Evolutionary conservation across 1,140 invertebrate genomes (phyloP), one percentile per base, ranked within the genome.

Genomic region (Dendrolimus kikuchii): DNA sequence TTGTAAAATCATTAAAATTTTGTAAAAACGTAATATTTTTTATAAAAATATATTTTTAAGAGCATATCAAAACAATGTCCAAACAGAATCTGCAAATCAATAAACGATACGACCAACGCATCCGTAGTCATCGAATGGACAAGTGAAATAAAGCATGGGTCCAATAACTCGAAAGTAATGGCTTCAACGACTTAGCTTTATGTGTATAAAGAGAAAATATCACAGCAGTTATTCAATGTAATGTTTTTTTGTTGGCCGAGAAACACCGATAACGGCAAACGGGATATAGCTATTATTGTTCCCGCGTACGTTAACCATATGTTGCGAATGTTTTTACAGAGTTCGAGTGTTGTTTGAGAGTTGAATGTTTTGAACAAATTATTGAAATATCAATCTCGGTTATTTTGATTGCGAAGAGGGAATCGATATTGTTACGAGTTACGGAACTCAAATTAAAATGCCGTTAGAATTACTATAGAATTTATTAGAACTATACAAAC

Each of bases 151-250:
- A 50, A 23, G 45, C 44, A 9, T 37, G 51, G 52, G 54, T 43
- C 57, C 58, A 60, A 70, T 67, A 70, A 66, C 55, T 70, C 66
- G 54, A 46, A 43, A 49, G 59, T 70, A 70, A 70, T 67, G 61
- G 59, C 48, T 41, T 48, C 49, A 55, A 51, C 64, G 50, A 44
- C 57, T 69, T 59, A 53, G 38, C 57, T 60, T 46, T 51, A 53
- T 48, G 54, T 54, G 57, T 53, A 60, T 60, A 62, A 62, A 59
- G 52, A 51, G 45, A 51, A 55, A 66, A 63, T 62, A 64, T 66
- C 53, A 55, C 43, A 38, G 51, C 49, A 58, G 55, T 60, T 66
- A 56, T 57, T 66, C 66, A 62, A 64, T 57, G 52, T 58, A 60
- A 60, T 59, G 42, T 68, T 57, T 61, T 51, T 51, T 52, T 40